Conservation (phyloP, 2,113 vertebrate genomes). For the Sporophila hypoxantha region DNA sequence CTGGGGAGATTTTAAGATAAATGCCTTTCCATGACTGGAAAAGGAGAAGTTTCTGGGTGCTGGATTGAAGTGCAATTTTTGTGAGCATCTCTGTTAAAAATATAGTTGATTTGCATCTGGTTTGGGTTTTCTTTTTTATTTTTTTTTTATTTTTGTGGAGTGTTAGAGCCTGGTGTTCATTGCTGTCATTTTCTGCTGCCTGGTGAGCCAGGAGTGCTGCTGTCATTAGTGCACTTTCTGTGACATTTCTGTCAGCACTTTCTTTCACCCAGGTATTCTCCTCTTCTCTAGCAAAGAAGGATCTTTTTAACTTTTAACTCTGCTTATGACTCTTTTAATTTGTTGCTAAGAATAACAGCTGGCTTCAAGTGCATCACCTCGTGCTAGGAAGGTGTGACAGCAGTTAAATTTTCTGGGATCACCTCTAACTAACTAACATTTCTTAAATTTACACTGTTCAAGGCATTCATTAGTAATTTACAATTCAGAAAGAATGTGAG, state of each 20-base stretch:
- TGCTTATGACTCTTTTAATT: neutral
- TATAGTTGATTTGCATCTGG: neutral
- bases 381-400: neutral
- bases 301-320: neutral
- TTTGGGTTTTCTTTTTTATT: neutral
- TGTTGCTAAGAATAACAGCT: neutral
- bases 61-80: neutral
- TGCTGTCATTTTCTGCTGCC: neutral
- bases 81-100: neutral
- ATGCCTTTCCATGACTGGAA: neutral
- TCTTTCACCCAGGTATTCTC: neutral
- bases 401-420: neutral
- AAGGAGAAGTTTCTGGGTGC: neutral
- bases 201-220: neutral
- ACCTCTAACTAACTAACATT: neutral
- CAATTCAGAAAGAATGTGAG: neutral
- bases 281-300: neutral
- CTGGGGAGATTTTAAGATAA: neutral
- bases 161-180: neutral
- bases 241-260: neutral
- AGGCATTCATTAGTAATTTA: neutral
- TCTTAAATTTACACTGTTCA: neutral
- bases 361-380: neutral
- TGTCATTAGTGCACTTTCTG: neutral
- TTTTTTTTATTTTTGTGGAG: neutral